phyloP scores from a whole-genome alignment of 2,888 invertebrate genomes.

The Maniola hyperantus region DNA sequence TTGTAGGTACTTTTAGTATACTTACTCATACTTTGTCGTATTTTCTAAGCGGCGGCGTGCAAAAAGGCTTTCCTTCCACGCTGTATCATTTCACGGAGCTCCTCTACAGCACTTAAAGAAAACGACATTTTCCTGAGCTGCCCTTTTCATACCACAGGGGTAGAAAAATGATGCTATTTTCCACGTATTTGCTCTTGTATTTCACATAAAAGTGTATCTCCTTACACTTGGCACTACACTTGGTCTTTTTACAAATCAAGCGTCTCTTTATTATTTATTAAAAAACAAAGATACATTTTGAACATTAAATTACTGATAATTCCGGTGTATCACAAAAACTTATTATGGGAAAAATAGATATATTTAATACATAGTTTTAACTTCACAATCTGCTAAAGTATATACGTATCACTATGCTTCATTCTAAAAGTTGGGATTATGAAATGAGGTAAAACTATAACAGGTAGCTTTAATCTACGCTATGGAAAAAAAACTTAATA shows the following conservation, averaged over 20 bases:
- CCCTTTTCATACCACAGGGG: neutral
- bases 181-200: neutral
- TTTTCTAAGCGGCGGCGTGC: neutral
- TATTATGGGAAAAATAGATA: too few species aligned
- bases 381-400: too few species aligned
- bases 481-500: too few species aligned
- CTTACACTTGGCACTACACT: neutral
- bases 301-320: too few species aligned
- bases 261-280: neutral
- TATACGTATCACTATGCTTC: too few species aligned
- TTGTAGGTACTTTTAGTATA: too few species aligned
- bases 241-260: neutral
- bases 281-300: neutral
- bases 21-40: neutral
- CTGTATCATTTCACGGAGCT: neutral
- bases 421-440: too few species aligned
- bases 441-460: too few species aligned
- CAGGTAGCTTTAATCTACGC: too few species aligned
- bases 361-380: too few species aligned
- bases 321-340: too few species aligned
- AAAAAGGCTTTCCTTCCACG: conserved; percentile 4
- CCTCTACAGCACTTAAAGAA: conserved; percentile 7
- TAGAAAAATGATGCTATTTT: conserved; percentile 12
- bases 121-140: conserved; percentile 11
- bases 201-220: neutral